A percentile compares a stretch with the other conserved stretches of the same genome.
These are phyloP conservation scores for Coboldia fuscipes DNA, from an alignment of 1,140 invertebrate genomes.

Conservation along the genomic window DNA sequence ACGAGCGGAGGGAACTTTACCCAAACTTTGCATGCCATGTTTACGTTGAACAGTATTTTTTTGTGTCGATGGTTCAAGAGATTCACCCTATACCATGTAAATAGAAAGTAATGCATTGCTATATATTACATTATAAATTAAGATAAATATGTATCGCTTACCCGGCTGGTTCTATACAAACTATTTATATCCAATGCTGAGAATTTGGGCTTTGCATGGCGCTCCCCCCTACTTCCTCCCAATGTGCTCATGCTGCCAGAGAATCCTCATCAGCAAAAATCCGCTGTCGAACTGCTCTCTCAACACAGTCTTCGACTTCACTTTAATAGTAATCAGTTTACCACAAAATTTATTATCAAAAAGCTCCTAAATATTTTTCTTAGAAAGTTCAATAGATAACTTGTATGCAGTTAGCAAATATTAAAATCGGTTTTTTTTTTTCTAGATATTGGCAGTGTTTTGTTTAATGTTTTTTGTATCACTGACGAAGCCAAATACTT, in stretches of 20 bases:
- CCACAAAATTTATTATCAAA: no score
- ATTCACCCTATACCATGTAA: slow-evolving; percentile 46
- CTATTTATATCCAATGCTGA: slow-evolving; percentile 94
- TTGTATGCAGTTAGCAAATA: no score
- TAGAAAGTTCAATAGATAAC: no score
- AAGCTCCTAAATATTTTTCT: no score
- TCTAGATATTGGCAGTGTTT: no score
- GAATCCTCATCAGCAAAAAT: slow-evolving; percentile 24
- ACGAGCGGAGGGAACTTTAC: slow-evolving; percentile 87
- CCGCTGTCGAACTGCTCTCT: no score
- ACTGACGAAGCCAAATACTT: no score
- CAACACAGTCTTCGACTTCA: no score
- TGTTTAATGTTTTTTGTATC: no score
- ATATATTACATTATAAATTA: not conserved
- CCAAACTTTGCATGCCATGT: slow-evolving; percentile 97
- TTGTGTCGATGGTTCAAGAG: slow-evolving; percentile 63
- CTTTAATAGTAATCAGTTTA: no score
- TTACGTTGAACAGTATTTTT: slow-evolving; percentile 76
- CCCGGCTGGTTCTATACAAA: slow-evolving; percentile 72
- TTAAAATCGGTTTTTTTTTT: no score
- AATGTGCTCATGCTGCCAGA: slow-evolving; percentile 70
- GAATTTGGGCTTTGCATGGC: slow-evolving; percentile 64
- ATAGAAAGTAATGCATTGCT: not conserved
- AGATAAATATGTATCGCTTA: slow-evolving; percentile 24
- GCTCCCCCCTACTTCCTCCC: slow-evolving; percentile 66